Percentiles rank a stretch among this genome's conserved stretches.
These are phyloP conservation scores for Galago senegalensis DNA, from an alignment of 2,797 vertebrate species.

Conservation along the genomic window DNA sequence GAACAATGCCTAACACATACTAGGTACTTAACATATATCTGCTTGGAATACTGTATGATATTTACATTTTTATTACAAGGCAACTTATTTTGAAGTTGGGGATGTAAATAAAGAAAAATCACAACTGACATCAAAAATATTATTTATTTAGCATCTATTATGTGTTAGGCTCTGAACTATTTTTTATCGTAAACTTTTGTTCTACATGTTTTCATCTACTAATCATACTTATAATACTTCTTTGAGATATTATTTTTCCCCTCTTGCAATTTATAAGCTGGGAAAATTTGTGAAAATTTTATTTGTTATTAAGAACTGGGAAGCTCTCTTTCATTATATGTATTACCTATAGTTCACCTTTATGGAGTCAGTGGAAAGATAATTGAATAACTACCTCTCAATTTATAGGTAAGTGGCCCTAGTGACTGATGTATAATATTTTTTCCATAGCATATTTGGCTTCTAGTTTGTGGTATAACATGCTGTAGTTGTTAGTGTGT, in stretches of 20 bases:
- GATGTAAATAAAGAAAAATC: neutral
- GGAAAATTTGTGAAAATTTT: neutral
- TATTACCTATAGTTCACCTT: neutral
- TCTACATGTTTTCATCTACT: neutral
- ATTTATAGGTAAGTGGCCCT: neutral
- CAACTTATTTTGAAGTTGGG: neutral
- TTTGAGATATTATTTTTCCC: neutral
- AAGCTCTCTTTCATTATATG: neutral
- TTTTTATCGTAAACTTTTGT: neutral
- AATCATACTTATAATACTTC: neutral
- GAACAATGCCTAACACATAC: neutral
- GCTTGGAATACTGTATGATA: neutral
- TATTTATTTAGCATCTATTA: neutral
- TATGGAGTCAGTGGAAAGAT: neutral
- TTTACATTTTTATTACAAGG: neutral
- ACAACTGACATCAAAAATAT: neutral
- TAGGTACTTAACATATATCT: neutral
- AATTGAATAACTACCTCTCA: neutral
- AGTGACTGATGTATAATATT: neutral
- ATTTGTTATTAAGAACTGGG: neutral
- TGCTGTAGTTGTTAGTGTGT: neutral
- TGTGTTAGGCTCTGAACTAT: neutral
- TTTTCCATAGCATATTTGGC: neutral
- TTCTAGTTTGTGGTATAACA: neutral
- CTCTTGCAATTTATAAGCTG: neutral